Evolutionary conservation across 2,888 invertebrate species (phyloP).

Genomic region (Drosophila hamatofila): DNA sequence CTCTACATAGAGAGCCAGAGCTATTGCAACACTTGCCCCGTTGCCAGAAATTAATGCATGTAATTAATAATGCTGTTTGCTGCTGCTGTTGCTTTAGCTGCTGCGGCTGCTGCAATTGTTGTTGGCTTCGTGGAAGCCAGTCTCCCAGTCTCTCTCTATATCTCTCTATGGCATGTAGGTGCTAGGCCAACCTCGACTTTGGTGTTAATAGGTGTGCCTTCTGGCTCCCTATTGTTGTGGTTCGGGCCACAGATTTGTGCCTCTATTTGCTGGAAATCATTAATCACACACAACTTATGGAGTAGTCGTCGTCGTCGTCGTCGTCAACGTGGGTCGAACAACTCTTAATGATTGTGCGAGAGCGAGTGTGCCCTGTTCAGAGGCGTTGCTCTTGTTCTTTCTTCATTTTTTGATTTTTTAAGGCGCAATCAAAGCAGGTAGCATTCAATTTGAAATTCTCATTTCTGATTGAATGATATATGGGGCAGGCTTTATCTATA

Average conservation of each 20-base stretch:
- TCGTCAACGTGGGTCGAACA: conserved; percentile 55
- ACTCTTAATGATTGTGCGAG: conserved; percentile 54
- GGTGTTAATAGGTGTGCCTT: conserved; percentile 78
- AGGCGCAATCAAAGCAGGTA: conserved; percentile 60
- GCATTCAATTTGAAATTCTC: conserved; percentile 37
- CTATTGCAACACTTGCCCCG: conserved; percentile 76
- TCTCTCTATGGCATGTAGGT: conserved; percentile 45
- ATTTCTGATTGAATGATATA: conserved; percentile 63
- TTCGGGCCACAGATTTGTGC: conserved; percentile 65
- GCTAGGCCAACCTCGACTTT: conserved; percentile 53
- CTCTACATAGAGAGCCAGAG: neutral
- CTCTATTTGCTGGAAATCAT: conserved; percentile 68
- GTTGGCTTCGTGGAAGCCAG: conserved; percentile 60
- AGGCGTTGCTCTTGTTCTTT: conserved; percentile 13
- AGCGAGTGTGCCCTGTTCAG: conserved; percentile 1
- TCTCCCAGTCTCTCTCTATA: conserved; percentile 21
- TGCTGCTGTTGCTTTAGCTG: conserved; percentile 38
- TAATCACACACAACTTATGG: conserved; percentile 69
- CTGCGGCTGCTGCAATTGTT: conserved; percentile 53
- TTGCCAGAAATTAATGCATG: conserved; percentile 76
- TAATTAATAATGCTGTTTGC: conserved; percentile 74
- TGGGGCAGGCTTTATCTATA: conserved; percentile 34
- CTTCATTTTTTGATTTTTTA: neutral
- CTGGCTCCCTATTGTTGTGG: conserved; percentile 70
- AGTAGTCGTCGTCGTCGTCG: conserved; percentile 62